Conservation (phyloP, 2,113 vertebrate species). For the Bubalus kerabau region DNA sequence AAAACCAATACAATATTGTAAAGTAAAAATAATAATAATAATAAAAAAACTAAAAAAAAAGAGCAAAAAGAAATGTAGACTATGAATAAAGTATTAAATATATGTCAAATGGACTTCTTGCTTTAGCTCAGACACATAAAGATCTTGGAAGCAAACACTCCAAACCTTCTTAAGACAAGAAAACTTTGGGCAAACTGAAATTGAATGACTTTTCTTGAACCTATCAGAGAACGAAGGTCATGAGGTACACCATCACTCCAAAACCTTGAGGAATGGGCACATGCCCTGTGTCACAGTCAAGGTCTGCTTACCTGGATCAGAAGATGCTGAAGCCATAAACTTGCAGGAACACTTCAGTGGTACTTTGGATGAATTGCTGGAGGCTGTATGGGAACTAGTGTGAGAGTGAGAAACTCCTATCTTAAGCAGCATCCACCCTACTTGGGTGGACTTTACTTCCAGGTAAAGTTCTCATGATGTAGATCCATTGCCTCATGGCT, state of each 20-base stretch:
- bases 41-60: background rate
- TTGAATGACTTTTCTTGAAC: background rate
- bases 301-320: background rate
- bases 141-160: background rate
- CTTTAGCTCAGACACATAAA: background rate
- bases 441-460: background rate
- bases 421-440: background rate
- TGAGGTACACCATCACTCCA: background rate
- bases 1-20: too few species aligned
- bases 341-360: background rate
- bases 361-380: background rate
- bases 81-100: background rate
- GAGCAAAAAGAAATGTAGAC: background rate
- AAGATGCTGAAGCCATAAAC: background rate
- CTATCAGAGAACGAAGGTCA: background rate
- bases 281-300: background rate
- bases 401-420: background rate
- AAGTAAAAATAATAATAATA: too few species aligned
- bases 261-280: background rate
- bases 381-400: background rate
- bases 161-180: background rate
- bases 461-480: background rate
- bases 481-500: background rate
- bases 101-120: background rate
- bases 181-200: background rate